These are phyloP conservation scores for Nomada lathburiana DNA, from an alignment of 2,888 invertebrate species.

Conservation along the genomic window DNA sequence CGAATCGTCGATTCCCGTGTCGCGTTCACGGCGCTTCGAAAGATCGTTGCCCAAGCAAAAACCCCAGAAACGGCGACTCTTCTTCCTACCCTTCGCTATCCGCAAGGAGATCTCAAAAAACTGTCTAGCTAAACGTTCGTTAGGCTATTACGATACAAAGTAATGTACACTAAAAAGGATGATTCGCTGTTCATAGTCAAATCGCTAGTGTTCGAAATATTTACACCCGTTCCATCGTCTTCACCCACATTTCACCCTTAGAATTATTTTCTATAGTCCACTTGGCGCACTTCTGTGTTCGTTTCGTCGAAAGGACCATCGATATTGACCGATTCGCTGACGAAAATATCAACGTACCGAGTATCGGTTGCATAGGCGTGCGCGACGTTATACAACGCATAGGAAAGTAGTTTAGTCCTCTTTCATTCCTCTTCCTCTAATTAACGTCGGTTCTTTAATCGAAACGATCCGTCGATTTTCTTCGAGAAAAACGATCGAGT, in stretches of 20 bases:
- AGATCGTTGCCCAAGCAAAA: slow-evolving; percentile 23
- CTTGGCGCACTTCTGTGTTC: slow-evolving; percentile 23
- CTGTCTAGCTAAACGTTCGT: slow-evolving; percentile 60
- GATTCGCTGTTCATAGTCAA: slow-evolving; percentile 57
- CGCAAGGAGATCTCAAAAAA: slow-evolving; percentile 51
- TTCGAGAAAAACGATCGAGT: slow-evolving; percentile 1
- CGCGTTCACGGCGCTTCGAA: slow-evolving; percentile 19
- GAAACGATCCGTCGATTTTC: background rate
- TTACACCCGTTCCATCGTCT: slow-evolving; percentile 34
- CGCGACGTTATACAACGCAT: background rate
- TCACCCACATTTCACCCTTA: background rate
- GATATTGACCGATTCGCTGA: slow-evolving; percentile 27
- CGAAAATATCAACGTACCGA: slow-evolving; percentile 39
- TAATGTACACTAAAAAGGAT: slow-evolving; percentile 57
- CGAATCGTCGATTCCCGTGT: slow-evolving; percentile 17
- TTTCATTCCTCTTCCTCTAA: background rate
- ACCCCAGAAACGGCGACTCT: slow-evolving; percentile 16
- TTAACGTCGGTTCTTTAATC: background rate
- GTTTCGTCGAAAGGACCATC: slow-evolving; percentile 28
- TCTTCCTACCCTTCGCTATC: slow-evolving; percentile 25
- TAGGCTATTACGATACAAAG: slow-evolving; percentile 59
- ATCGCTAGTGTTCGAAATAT: slow-evolving; percentile 58
- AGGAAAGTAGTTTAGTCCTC: background rate
- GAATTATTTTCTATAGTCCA: slow-evolving; percentile 11
- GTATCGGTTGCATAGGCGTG: slow-evolving; percentile 12